phyloP scores from a whole-genome alignment of 2,113 vertebrate species.

The Oreochromis spilurus region DNA sequence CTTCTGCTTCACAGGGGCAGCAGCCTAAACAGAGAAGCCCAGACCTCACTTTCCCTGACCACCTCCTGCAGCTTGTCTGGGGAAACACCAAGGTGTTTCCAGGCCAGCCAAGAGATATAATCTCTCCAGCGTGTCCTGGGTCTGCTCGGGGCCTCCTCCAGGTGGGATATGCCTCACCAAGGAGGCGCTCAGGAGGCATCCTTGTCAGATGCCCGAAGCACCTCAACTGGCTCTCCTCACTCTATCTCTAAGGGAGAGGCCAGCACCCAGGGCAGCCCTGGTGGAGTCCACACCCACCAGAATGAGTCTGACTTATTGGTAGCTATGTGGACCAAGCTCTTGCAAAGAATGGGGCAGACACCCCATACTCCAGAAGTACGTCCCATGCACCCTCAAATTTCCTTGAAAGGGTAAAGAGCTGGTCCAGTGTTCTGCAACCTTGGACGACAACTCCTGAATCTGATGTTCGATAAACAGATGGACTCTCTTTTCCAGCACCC shows the following conservation, averaged over 20 bases:
- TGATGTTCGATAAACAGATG: not conserved
- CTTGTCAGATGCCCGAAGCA: not conserved
- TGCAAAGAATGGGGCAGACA: not conserved
- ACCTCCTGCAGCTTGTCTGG: not conserved
- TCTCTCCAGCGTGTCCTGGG: not conserved
- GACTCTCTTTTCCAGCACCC: not conserved
- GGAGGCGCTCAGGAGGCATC: not conserved
- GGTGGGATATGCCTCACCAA: accelerated
- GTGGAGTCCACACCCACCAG: not conserved
- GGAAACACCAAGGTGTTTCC: not conserved
- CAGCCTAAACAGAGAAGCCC: not conserved
- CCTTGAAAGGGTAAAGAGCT: not conserved
- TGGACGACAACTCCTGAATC: not conserved
- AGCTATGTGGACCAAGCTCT: accelerated
- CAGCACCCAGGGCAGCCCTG: not conserved
- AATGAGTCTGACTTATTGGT: not conserved
- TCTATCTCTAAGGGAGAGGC: not conserved
- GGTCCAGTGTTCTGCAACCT: not conserved
- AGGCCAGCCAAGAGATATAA: not conserved
- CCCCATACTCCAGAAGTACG: not conserved
- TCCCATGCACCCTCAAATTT: not conserved
- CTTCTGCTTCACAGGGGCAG: not conserved
- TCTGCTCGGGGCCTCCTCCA: not conserved
- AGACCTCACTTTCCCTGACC: not conserved
- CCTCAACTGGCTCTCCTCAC: not conserved